Evolutionary conservation across 2,113 vertebrate species (phyloP).

Genomic region (Spheniscus mendiculus): DNA sequence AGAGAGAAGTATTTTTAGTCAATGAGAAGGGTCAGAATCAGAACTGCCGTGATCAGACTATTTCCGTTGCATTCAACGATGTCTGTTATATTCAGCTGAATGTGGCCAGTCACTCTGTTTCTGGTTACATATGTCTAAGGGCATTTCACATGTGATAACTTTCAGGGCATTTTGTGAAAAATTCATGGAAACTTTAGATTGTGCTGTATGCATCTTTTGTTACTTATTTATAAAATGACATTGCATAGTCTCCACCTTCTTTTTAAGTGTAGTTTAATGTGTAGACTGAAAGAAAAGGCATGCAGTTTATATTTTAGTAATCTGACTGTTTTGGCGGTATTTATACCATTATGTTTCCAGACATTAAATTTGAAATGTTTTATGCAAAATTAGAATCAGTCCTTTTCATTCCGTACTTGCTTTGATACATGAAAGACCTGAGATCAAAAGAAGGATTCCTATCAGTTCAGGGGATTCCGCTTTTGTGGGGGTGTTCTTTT

Average conservation of each 20-base stretch:
- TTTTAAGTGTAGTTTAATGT: background rate
- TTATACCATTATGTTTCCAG: background rate
- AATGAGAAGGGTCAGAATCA: background rate
- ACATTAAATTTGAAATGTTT: background rate
- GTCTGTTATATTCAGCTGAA: background rate
- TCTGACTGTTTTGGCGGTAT: background rate
- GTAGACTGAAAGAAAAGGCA: background rate
- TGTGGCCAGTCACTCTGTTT: background rate
- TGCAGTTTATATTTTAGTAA: background rate
- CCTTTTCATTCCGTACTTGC: background rate
- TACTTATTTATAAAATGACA: background rate
- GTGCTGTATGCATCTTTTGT: background rate
- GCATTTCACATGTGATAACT: background rate
- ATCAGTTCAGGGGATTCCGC: background rate
- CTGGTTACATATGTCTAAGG: background rate
- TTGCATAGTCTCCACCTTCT: background rate
- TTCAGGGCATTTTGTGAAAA: background rate
- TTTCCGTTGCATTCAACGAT: background rate
- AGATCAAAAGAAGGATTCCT: background rate
- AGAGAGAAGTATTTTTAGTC: background rate
- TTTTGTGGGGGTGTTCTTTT: background rate
- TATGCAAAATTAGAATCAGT: background rate
- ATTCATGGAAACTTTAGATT: background rate
- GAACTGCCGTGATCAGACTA: background rate
- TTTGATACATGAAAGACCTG: background rate